Conservation (phyloP, 2,888 invertebrate genomes). For the Apodemia mormo region DNA sequence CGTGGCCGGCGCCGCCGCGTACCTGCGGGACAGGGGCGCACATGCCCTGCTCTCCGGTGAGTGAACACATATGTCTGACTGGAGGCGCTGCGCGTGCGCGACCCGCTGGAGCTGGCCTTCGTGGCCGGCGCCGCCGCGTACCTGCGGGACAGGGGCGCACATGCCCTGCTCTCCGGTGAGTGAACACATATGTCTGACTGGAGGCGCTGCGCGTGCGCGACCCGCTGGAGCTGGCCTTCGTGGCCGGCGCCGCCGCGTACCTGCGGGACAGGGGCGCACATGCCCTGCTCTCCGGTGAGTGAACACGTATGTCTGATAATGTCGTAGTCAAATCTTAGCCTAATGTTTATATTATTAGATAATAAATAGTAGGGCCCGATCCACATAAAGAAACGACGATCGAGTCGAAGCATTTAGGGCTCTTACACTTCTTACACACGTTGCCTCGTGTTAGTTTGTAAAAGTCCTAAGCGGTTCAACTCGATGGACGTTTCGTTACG, state of each 20-base stretch:
- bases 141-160: conserved; percentile 63
- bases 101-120: conserved; percentile 83
- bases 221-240: conserved; percentile 81
- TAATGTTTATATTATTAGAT: no score
- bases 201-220: conserved; percentile 90
- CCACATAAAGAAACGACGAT: no score
- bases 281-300: conserved; percentile 44
- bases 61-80: no score
- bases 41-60: conserved; percentile 49
- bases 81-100: conserved; percentile 88
- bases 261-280: conserved; percentile 65
- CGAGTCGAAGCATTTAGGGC: no score
- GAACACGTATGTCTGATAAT: no score
- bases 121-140: conserved; percentile 69
- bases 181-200: no score
- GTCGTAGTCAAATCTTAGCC: no score
- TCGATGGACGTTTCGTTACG: no score
- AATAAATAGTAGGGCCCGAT: no score
- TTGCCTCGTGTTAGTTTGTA: no score
- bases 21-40: conserved; percentile 65
- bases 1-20: conserved; percentile 66
- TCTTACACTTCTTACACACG: no score
- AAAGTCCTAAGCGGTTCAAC: no score
- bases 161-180: conserved; percentile 47
- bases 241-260: conserved; percentile 68